phyloP scores from a whole-genome alignment of 2,113 vertebrate species.

The Pseudorasbora parva region DNA sequence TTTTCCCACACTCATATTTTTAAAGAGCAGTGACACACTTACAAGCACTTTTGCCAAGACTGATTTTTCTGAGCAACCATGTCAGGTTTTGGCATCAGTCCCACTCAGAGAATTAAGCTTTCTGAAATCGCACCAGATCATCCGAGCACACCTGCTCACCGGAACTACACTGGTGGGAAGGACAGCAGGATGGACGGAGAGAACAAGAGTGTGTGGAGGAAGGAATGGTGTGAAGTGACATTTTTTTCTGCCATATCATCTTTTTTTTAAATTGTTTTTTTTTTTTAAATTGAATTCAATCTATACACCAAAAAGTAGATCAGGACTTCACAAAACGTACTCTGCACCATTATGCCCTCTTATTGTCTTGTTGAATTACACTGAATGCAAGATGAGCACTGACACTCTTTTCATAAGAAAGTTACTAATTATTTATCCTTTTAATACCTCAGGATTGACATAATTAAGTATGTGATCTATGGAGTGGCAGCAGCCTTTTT shows the following conservation, averaged over 20 bases:
- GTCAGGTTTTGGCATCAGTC: constrained; percentile 47
- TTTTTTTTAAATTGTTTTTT: background rate
- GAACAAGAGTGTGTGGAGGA: background rate
- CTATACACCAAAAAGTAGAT: background rate
- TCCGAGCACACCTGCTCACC: constrained; percentile 61
- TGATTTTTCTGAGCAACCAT: constrained; percentile 27
- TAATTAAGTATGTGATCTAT: constrained; percentile 98
- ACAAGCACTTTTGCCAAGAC: background rate
- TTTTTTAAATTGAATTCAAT: background rate
- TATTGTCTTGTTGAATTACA: background rate
- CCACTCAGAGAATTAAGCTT: constrained; percentile 56
- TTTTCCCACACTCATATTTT: background rate
- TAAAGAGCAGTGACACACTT: constrained; percentile 16
- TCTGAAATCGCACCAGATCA: constrained; percentile 53
- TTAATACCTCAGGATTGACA: constrained; percentile 85
- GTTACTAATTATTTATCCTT: constrained; percentile 19
- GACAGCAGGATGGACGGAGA: background rate
- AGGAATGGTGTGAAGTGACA: background rate
- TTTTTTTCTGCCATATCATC: background rate
- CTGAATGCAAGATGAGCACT: background rate
- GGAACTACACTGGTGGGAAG: constrained; percentile 40
- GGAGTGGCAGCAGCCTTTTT: constrained; percentile 97
- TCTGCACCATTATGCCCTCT: background rate
- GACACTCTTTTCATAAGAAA: background rate
- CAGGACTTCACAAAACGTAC: background rate